A percentile compares a stretch with the other conserved stretches of the same genome.
Evolutionary conservation across 1,140 invertebrate genomes (phyloP).

Genomic region (Drosophila aff.): DNA sequence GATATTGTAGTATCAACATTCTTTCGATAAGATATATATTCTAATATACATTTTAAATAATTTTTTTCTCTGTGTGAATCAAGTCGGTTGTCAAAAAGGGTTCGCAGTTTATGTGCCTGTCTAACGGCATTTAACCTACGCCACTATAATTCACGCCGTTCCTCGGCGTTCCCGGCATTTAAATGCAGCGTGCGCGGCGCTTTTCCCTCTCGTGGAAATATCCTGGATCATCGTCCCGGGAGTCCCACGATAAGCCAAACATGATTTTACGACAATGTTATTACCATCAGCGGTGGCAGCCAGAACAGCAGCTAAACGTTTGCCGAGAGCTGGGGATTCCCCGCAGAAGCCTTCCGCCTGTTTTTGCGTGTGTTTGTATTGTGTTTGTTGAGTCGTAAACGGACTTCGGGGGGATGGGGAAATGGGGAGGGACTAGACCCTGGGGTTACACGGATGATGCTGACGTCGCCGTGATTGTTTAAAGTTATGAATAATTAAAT

Average conservation of each 20-base stretch:
- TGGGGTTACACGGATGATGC: conserved; percentile 69
- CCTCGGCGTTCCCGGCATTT: conserved; percentile 68
- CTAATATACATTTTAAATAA: neutral
- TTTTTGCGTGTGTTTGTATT: conserved; percentile 58
- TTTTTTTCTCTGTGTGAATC: conserved; percentile 8
- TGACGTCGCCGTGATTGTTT: conserved; percentile 78
- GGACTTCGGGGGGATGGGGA: neutral
- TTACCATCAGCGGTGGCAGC: conserved; percentile 60
- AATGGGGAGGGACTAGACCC: conserved; percentile 25
- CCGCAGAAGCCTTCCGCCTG: conserved; percentile 31
- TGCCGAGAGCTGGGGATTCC: conserved; percentile 3
- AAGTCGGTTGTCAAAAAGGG: conserved; percentile 52
- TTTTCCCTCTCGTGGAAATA: conserved; percentile 34
- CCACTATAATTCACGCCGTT: conserved; percentile 83
- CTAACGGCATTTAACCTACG: conserved; percentile 84
- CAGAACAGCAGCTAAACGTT: conserved; percentile 26
- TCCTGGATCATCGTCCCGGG: conserved; percentile 49
- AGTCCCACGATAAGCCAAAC: conserved; percentile 81
- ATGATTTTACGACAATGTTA: conserved; percentile 84
- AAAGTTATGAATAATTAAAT: conserved; percentile 85
- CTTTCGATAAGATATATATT: neutral
- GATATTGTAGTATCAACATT: neutral
- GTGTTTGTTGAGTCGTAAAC: conserved; percentile 75
- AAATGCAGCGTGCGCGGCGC: conserved; percentile 67
- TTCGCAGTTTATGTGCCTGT: conserved; percentile 78